Base-by-base conservation (phyloP, 2,888 invertebrate species). In the Ectropis crepuscularia region DNA sequence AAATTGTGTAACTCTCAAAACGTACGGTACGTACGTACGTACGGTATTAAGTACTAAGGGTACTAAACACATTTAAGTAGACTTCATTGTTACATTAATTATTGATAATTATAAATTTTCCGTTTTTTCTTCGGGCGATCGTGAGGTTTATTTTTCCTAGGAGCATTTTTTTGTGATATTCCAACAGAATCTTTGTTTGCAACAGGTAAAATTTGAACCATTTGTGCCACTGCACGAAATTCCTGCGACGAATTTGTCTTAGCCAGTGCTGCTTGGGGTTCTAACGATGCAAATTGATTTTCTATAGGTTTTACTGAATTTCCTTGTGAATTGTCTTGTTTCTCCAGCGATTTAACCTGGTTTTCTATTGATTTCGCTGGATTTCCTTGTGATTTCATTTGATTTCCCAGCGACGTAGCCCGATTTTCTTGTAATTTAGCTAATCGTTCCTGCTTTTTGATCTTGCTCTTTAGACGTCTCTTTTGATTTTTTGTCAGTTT, bases 81-180 rank as follows among this genome's bases (percentile, higher is more conserved):
- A 28, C 16, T 28, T n/a, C n/a, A n/a, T n/a, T n/a, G 4, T 28
- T 28, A 28, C 2, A 28, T 28, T 28, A 28, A 28, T 28, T 28
- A 28, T 28, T 28, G 16, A 28, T 28, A 51, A 51, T 51, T 41
- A 46, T 45, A 55, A 0, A 39, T 45, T 46, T 49, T 41, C 7
- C 41, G 55, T 10, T 36, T 55, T 46, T 50, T 54, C 43, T 61
- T 61, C 5, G 49, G 48, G 37, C 38, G 53, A 0, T 28, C 36
- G 43, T 9, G 9, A 47, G 5, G n/a, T 28, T 53, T 28, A 1
- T 28, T 28, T 28, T 28, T 28, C 4, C 16, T 28, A 28, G 16
- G 1, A 28, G 16, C 16, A 28, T 2, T 28, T 28, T 4, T 4
- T 4, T 28, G 16, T 28, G 16, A 28, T 28, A 28, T 28, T 28